Evolutionary conservation across 2,888 invertebrate species (phyloP).

Genomic region (Sinopyrophorus schimmeli): DNA sequence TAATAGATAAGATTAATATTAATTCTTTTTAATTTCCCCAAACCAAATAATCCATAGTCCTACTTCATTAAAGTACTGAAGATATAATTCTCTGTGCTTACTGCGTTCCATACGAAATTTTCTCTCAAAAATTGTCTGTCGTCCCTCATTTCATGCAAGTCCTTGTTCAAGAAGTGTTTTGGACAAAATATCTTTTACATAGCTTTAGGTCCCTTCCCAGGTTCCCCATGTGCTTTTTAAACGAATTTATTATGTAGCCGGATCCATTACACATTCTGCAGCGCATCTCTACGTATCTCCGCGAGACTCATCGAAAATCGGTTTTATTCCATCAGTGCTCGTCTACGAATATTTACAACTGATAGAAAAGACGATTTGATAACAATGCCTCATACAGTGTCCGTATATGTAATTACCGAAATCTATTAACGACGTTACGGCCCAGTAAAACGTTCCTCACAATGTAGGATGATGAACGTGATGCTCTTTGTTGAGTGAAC

Average conservation of each 20-base stretch:
- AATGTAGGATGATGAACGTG: constrained; percentile 43
- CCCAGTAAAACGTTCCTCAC: constrained; percentile 28
- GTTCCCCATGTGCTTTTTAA: constrained; percentile 40
- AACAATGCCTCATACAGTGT: constrained; percentile 29
- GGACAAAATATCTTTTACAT: constrained; percentile 30
- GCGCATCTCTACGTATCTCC: constrained; percentile 42
- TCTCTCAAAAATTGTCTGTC: no score
- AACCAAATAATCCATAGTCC: no score
- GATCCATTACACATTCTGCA: constrained; percentile 45
- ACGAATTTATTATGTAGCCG: constrained; percentile 46
- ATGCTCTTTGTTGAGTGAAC: constrained; percentile 44
- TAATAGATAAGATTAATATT: no score
- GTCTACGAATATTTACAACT: constrained; percentile 28
- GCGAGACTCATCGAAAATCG: constrained; percentile 43
- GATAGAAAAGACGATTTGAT: constrained; percentile 36
- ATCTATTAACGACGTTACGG: constrained; percentile 25
- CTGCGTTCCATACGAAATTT: no score
- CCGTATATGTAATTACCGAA: constrained; percentile 12
- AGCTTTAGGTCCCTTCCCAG: constrained; percentile 31
- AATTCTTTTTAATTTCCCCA: no score
- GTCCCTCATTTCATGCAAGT: no score
- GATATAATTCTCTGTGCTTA: no score
- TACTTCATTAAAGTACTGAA: no score
- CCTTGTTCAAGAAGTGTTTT: constrained; percentile 26
- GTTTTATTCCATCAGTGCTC: constrained; percentile 38